Conservation (phyloP, 2,888 invertebrate genomes). For the Spodoptera exigua region DNA sequence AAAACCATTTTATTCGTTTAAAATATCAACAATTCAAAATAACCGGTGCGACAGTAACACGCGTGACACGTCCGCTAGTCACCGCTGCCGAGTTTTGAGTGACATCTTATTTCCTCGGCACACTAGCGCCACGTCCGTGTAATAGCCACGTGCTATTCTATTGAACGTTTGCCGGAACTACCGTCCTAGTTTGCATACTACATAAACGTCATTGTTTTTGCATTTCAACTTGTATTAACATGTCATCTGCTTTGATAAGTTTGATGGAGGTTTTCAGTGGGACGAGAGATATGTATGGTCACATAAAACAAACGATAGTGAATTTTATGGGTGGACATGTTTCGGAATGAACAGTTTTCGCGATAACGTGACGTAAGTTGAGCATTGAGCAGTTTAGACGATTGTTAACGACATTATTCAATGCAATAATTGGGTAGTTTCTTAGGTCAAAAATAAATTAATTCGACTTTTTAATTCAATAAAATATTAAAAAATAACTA, state of each 20-base stretch:
- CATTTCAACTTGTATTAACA: slow-evolving; percentile 39
- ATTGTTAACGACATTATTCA: too few species aligned
- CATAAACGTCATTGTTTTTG: slow-evolving; percentile 48
- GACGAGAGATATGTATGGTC: too few species aligned
- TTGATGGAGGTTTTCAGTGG: slow-evolving; percentile 23
- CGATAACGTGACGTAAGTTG: too few species aligned
- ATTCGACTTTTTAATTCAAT: too few species aligned
- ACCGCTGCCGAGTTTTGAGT: slow-evolving; percentile 72
- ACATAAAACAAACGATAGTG: too few species aligned
- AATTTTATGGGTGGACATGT: too few species aligned
- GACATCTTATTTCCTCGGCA: slow-evolving; percentile 83
- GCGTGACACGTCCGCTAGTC: slow-evolving; percentile 71
- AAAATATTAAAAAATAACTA: too few species aligned
- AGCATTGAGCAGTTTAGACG: too few species aligned
- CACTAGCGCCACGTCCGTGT: slow-evolving; percentile 61
- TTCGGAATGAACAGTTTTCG: too few species aligned
- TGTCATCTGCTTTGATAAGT: slow-evolving; percentile 30
- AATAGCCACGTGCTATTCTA: slow-evolving; percentile 60
- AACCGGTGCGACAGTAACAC: slow-evolving; percentile 46
- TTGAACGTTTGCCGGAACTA: slow-evolving; percentile 68
- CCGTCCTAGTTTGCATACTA: slow-evolving; percentile 65
- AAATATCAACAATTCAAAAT: slow-evolving; percentile 53
- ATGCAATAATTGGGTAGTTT: too few species aligned
- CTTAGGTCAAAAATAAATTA: too few species aligned
- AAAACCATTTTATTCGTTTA: slow-evolving; percentile 32